These are phyloP conservation scores for Tetranychus cinnabarinus DNA, from an alignment of 1,140 invertebrate species.

Conservation along the genomic window DNA sequence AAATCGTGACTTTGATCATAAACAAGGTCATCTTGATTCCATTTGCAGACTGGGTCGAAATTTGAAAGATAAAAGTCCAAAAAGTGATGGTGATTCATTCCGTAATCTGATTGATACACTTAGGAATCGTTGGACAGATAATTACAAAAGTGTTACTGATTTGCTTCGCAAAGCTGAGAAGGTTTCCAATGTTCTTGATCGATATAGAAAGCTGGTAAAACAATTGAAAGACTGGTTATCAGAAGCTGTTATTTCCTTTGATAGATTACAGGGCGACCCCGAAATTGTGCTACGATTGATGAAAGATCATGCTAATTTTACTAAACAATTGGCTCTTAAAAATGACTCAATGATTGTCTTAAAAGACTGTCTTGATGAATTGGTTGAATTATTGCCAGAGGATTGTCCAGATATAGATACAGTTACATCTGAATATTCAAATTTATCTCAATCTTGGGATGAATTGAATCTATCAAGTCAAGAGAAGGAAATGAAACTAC, in stretches of 20 bases:
- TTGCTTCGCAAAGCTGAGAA: conserved; percentile 78
- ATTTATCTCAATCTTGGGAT: no score
- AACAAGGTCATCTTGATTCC: conserved; percentile 65
- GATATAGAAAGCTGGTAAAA: conserved; percentile 82
- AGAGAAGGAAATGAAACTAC: conserved; percentile 42
- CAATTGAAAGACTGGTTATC: conserved; percentile 78
- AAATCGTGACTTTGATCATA: conserved; percentile 49
- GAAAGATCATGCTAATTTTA: conserved; percentile 74
- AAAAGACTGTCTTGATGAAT: conserved; percentile 81
- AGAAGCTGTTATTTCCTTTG: conserved; percentile 45
- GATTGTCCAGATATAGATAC: no score
- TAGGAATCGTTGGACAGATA: conserved; percentile 75
- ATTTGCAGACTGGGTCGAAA: conserved; percentile 66
- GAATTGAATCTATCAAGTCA: no score
- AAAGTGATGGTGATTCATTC: conserved; percentile 54
- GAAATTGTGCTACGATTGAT: conserved; percentile 79
- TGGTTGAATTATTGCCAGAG: conserved; percentile 63
- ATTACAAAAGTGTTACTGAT: conserved; percentile 82
- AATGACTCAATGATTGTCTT: conserved; percentile 25
- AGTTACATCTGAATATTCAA: no score
- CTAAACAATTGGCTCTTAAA: conserved; percentile 64
- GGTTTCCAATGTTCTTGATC: conserved; percentile 74
- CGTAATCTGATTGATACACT: conserved; percentile 62
- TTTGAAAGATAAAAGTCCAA: conserved; percentile 77
- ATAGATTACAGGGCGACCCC: conserved; percentile 73